Evolutionary conservation across 2,797 vertebrate species (phyloP).

Genomic region (Garrulus glandarius): DNA sequence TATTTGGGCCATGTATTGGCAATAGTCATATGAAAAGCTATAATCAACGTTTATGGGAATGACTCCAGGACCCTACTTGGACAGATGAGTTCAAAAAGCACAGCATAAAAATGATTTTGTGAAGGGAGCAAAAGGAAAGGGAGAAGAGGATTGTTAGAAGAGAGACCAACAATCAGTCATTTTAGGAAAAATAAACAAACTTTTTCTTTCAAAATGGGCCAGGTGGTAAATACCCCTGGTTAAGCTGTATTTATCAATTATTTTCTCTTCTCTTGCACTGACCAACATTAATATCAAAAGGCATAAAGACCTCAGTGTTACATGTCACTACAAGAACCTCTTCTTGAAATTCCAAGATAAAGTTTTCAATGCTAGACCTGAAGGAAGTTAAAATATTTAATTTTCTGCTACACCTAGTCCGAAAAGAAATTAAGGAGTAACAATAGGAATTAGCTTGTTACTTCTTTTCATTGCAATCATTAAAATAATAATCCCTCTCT

Average conservation of each 20-base stretch:
- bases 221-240: neutral
- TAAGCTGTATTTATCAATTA: neutral
- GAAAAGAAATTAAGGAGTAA: neutral
- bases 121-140: neutral
- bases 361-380: neutral
- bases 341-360: neutral
- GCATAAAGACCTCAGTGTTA: neutral
- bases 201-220: neutral
- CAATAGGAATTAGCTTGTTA: neutral
- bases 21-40: neutral
- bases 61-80: neutral
- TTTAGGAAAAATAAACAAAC: neutral
- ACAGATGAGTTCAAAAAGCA: neutral
- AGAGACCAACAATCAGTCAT: neutral
- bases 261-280: neutral
- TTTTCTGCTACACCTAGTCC: neutral
- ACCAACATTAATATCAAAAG: neutral
- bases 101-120: neutral
- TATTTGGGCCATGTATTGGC: neutral
- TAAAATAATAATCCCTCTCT: neutral
- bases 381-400: neutral
- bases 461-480: neutral
- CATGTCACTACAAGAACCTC: neutral
- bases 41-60: neutral
- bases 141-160: neutral